Evolutionary conservation across 1,140 invertebrate species (phyloP), one percentile per base, ranked within the genome.

Genomic region (Anoplophora glabripennis): DNA sequence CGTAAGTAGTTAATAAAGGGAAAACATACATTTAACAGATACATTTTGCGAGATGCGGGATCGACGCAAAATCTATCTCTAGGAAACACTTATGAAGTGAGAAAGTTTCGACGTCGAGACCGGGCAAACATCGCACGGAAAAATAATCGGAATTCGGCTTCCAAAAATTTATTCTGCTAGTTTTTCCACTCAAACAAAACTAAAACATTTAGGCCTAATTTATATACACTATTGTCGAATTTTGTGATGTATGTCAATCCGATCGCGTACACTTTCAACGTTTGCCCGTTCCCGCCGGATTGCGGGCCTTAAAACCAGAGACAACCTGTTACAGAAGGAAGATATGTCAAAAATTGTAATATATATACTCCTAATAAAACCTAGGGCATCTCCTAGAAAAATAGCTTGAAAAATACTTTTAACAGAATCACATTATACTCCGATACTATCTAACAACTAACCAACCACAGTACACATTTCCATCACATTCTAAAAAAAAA

Each of bases 321-420:
- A 28, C 21, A 28, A 28, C 21, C 21, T 28, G 21, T 28, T 5
- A 28, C 3, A 28, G 21, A 28, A 56, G 42, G 34, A 56, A 56
- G 54, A 56, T 56, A 56, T 56, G 54, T 56, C 38, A 36, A 44
- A 56, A 56, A 44, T 54, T 54, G 52, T 40, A 17, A 33, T 49
- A 37, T 17, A 49, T 37, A 18, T 56, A 17, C 14, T 17, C 21
- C 38, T 47, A 47, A 47, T 5, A 47, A 56, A 47, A 45, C 38
- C 21, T 14, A 47, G 45, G 41, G 37, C 9, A 56, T 35, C 36
- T 56, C 10, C 54, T 56, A 56, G 54, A 56, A 56, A 56, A 56
- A 56, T 56, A 56, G 21, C 12, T 56, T 56, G 28, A 54, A 34
- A 42, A 54, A 56, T 56, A 56, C 54, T 37, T 45, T 40, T 47